Evolutionary conservation across 2,888 invertebrate genomes (phyloP).

Genomic region (Dryocosmus kuriphilus): DNA sequence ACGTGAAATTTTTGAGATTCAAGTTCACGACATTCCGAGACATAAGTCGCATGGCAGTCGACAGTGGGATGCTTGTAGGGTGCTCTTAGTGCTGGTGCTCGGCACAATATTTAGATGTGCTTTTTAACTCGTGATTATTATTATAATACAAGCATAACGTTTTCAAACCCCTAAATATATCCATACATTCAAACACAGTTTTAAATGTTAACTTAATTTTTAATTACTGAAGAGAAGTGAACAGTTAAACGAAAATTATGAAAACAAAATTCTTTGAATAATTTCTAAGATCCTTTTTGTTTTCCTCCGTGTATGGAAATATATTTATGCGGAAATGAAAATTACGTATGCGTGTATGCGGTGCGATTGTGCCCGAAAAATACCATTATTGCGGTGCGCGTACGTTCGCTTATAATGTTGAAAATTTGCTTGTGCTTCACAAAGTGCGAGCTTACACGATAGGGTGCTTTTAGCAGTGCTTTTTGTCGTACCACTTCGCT

Average conservation of each 20-base stretch:
- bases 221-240: background rate
- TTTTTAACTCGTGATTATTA: conserved; percentile 54
- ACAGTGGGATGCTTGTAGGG: conserved; percentile 69
- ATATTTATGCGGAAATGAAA: conserved; percentile 9
- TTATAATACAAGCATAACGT: conserved; percentile 42
- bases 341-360: conserved; percentile 61
- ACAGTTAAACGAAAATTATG: background rate
- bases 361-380: conserved; percentile 70
- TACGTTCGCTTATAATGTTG: conserved; percentile 52
- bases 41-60: conserved; percentile 64
- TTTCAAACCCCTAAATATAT: conserved; percentile 14
- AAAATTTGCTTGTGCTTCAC: conserved; percentile 69
- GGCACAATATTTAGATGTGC: conserved; percentile 66
- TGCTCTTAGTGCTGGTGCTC: conserved; percentile 73
- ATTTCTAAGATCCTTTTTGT: background rate
- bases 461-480: conserved; percentile 73
- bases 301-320: background rate
- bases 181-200: background rate
- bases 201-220: background rate
- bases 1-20: conserved; percentile 36
- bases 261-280: background rate
- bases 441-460: conserved; percentile 75
- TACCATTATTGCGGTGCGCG: conserved; percentile 55
- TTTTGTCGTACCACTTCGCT: conserved; percentile 56
- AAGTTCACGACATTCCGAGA: conserved; percentile 44